Percentiles rank a stretch among this genome's conserved stretches.
phyloP scores from a whole-genome alignment of 37 sponge, comb jelly and placozoan genomes.

The Lycopodina hypogea region DNA sequence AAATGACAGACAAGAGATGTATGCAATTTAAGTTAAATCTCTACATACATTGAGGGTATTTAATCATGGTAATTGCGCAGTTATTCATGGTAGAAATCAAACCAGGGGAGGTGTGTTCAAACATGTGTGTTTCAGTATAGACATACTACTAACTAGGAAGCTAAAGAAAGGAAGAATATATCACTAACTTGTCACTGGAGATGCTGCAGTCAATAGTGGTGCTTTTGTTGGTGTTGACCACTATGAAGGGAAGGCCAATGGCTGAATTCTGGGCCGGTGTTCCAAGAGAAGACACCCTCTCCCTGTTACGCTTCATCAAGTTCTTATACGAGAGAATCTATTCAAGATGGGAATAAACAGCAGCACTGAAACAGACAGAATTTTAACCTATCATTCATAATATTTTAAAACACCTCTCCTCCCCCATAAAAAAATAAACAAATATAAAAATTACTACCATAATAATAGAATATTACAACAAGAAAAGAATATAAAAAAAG shows the following conservation, averaged over 20 bases:
- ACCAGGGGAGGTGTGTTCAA: too few species aligned
- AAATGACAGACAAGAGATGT: too few species aligned
- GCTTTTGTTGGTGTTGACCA: constrained; percentile 79
- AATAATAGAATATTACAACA: too few species aligned
- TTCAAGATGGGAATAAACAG: not conserved
- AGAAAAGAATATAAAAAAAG: too few species aligned
- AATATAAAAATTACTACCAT: too few species aligned
- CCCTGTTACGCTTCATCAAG: constrained; percentile 85
- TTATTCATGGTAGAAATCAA: too few species aligned
- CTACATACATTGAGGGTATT: too few species aligned
- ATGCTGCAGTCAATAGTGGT: constrained; percentile 94
- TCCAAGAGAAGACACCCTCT: constrained; percentile 53
- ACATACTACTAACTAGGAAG: too few species aligned
- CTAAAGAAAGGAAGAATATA: too few species aligned
- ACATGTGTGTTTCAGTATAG: too few species aligned
- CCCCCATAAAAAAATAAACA: not conserved
- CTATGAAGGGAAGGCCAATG: constrained; percentile 81
- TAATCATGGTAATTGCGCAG: too few species aligned
- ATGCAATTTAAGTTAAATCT: too few species aligned
- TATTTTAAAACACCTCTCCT: not conserved
- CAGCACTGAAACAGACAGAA: not conserved
- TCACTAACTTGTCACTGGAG: constrained; percentile 93
- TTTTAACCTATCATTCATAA: not conserved
- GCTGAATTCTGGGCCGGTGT: constrained; percentile 79
- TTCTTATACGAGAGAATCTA: constrained; percentile 82